Conservation (phyloP, 1,140 invertebrate genomes). For the Lucilia sericata region DNA sequence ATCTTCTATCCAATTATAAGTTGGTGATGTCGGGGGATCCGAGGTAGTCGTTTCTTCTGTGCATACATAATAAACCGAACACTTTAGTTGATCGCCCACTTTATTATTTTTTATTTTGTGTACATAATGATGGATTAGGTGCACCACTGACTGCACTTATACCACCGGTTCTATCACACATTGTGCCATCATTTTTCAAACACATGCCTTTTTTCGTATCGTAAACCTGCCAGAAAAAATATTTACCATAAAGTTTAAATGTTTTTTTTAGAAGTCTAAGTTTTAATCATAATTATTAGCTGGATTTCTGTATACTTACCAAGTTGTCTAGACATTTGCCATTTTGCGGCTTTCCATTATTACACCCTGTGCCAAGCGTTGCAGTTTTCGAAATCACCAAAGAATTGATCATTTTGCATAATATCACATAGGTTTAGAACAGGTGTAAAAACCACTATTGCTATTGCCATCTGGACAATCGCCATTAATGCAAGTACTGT, state of each 20-base stretch:
- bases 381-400: conserved; percentile 35
- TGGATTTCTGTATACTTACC: conserved; percentile 43
- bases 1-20: too few relatives aligned
- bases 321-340: conserved; percentile 14
- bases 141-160: background rate
- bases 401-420: conserved; percentile 34
- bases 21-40: too few relatives aligned
- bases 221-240: background rate
- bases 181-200: background rate
- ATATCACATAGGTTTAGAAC: conserved; percentile 20
- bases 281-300: too few relatives aligned
- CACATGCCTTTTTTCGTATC: background rate
- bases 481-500: background rate
- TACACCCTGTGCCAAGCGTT: background rate
- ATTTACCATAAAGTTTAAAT: too few relatives aligned
- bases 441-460: background rate
- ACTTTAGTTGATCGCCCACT: background rate
- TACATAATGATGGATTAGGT: too few relatives aligned
- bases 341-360: too few relatives aligned
- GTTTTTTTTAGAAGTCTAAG: too few relatives aligned
- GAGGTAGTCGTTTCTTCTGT: too few relatives aligned
- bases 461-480: background rate
- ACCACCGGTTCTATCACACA: background rate
- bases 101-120: background rate
- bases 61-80: background rate